Evolutionary conservation across 2,113 vertebrate genomes (phyloP).

Genomic region (Rhynchopsitta pachyrhyncha): DNA sequence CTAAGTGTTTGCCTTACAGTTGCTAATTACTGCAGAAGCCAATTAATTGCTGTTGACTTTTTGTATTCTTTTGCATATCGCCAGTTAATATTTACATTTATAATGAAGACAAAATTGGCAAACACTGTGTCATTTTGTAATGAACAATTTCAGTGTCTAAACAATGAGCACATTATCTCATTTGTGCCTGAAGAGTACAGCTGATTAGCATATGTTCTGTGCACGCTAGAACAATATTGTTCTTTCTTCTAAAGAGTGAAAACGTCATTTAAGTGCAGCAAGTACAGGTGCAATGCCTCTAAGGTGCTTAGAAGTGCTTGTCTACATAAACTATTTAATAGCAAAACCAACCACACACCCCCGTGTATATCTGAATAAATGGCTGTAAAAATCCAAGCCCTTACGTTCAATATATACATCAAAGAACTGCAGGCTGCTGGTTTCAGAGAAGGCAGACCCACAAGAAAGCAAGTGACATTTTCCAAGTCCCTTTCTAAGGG

Average conservation of each 20-base stretch:
- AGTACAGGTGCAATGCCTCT: slow-evolving; percentile 70
- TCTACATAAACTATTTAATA: slow-evolving; percentile 49
- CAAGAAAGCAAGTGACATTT: neutral
- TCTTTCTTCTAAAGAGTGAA: slow-evolving; percentile 79
- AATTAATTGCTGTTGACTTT: slow-evolving; percentile 93
- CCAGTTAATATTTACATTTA: slow-evolving; percentile 92
- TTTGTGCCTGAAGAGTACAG: slow-evolving; percentile 82
- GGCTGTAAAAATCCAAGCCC: neutral
- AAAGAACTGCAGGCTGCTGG: neutral
- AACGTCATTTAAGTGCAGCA: slow-evolving; percentile 65
- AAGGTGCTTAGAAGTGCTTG: slow-evolving; percentile 60
- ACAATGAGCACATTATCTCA: slow-evolving; percentile 88
- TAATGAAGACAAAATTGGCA: slow-evolving; percentile 93
- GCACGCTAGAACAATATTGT: slow-evolving; percentile 72
- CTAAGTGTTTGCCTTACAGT: slow-evolving; percentile 91
- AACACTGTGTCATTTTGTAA: slow-evolving; percentile 91
- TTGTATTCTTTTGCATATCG: slow-evolving; percentile 89
- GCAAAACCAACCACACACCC: neutral
- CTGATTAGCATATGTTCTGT: slow-evolving; percentile 87
- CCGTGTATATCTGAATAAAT: neutral
- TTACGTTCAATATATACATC: neutral
- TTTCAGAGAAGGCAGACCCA: neutral
- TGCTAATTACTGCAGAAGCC: slow-evolving; percentile 89
- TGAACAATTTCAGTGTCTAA: slow-evolving; percentile 90
- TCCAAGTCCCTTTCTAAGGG: neutral